Evolutionary conservation across 2,888 invertebrate species (phyloP), one percentile per base, ranked within the genome.

Genomic region (Cyrtodaria siliqua): DNA sequence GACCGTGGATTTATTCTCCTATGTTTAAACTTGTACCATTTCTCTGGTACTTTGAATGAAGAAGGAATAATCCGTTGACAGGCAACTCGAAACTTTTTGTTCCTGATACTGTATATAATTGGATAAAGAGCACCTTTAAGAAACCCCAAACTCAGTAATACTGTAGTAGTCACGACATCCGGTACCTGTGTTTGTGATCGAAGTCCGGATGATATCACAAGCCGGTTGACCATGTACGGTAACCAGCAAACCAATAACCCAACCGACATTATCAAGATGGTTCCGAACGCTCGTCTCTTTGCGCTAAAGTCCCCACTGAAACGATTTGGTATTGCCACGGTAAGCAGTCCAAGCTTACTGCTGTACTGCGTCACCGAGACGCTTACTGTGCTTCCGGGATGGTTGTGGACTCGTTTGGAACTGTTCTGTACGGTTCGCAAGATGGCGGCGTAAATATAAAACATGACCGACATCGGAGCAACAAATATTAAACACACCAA

Each of bases 211-310:
- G 80, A 83, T 69, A 78, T 71, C 0, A 82, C 57, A 20, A 89
- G 66, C 2, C 79, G 33, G 2, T 82, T 69, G 0, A 87, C 49
- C 20, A 83, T 80, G 62, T 87, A 88, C 0, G 91, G 91, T 1
- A 83, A 20, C 83, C 90, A 89, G 67, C 90, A 91, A 4, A 84
- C 20, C 2, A 87, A 38, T 20, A 86, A 79, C 1, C 84, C 81
- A 1, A 89, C 33, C 60, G 85, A 91, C 9, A 92, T 64, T 14
- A 89, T 79, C 12, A 90, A 52, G 38, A 92, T 89, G 6, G 91
- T 91, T 44, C 88, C 86, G 66, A 91, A 91, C 1, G 91, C 86
- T 27, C 89, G 76, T 3, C 88, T 86, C 64, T 91, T 91, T 60
- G 90, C 89, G 26, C 83, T 83, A 57, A 89, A 82, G 64, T 90